phyloP scores from a whole-genome alignment of 2,113 vertebrate species.

The Nothocercus nigrocapillus region DNA sequence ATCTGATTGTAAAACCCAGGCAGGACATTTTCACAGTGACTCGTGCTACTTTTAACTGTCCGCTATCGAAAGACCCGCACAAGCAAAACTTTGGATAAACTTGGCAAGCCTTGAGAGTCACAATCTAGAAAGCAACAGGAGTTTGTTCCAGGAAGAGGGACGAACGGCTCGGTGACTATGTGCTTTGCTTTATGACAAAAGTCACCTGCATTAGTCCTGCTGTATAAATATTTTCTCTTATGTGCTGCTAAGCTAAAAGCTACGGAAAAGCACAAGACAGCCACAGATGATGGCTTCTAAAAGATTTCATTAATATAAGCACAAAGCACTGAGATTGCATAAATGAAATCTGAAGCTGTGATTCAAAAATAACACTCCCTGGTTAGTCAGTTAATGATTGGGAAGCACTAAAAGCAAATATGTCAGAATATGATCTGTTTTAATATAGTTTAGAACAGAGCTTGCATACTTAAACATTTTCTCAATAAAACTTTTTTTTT shows the following conservation, averaged over 20 bases:
- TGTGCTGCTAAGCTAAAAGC: not conserved
- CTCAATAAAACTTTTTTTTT: not conserved
- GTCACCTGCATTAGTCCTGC: not conserved
- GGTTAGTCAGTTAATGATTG: not conserved
- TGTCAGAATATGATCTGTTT: not conserved
- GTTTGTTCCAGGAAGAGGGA: not conserved
- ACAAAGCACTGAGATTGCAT: not conserved
- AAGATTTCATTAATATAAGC: constrained; percentile 11
- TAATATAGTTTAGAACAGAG: not conserved
- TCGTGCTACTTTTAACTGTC: not conserved
- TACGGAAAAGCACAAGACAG: not conserved
- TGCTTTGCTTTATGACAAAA: not conserved
- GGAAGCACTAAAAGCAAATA: not conserved
- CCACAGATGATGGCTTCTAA: constrained; percentile 21
- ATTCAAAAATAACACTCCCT: not conserved
- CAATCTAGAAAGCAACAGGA: not conserved
- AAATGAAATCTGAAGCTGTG: constrained; percentile 23
- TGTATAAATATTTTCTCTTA: constrained; percentile 22
- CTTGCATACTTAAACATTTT: not conserved
- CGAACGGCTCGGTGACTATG: not conserved
- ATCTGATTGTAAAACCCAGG: constrained; percentile 62
- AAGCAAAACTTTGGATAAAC: not conserved
- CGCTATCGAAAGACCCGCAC: not conserved
- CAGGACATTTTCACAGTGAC: constrained; percentile 31
- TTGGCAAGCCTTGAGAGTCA: not conserved